A percentile compares a stretch with the other conserved stretches of the same genome.
These are phyloP conservation scores for Nomada hirtipes DNA, from an alignment of 2,888 invertebrate genomes.

Conservation along the genomic window DNA sequence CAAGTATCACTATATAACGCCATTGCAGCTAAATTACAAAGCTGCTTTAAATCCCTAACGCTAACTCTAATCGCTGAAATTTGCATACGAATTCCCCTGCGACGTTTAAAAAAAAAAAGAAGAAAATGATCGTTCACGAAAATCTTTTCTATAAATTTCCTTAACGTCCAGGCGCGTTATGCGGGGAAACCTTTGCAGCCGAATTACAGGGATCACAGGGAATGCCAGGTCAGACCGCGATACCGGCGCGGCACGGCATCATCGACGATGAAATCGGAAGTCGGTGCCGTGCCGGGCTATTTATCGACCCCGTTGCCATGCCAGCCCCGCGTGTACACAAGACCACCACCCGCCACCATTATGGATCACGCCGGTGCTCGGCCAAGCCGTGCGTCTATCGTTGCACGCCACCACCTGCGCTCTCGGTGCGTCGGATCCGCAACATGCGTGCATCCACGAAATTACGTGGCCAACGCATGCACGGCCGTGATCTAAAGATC, in stretches of 20 bases:
- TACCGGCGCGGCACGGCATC: conserved; percentile 58
- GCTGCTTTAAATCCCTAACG: no score
- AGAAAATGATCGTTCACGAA: no score
- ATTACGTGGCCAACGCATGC: conserved; percentile 49
- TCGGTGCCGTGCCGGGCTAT: conserved; percentile 76
- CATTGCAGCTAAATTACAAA: no score
- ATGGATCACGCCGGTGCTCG: conserved; percentile 69
- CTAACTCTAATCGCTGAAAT: no score
- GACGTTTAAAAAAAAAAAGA: no score
- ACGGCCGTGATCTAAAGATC: conserved; percentile 48
- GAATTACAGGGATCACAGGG: conserved; percentile 63
- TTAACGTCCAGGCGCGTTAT: no score
- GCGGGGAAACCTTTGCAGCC: no score
- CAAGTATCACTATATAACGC: no score
- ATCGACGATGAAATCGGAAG: conserved; percentile 74
- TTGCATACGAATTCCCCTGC: no score
- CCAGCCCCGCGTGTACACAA: conserved; percentile 83
- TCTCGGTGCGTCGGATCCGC: conserved; percentile 12
- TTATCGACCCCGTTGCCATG: conserved; percentile 84
- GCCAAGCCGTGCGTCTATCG: conserved; percentile 50
- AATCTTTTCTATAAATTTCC: no score
- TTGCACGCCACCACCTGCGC: conserved; percentile 59
- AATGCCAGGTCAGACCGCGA: conserved; percentile 58
- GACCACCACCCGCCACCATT: conserved; percentile 72
- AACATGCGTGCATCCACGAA: conserved; percentile 56